These are phyloP conservation scores for Nasonovia ribisnigri DNA, from an alignment of 2,888 invertebrate genomes.

Conservation along the genomic window DNA sequence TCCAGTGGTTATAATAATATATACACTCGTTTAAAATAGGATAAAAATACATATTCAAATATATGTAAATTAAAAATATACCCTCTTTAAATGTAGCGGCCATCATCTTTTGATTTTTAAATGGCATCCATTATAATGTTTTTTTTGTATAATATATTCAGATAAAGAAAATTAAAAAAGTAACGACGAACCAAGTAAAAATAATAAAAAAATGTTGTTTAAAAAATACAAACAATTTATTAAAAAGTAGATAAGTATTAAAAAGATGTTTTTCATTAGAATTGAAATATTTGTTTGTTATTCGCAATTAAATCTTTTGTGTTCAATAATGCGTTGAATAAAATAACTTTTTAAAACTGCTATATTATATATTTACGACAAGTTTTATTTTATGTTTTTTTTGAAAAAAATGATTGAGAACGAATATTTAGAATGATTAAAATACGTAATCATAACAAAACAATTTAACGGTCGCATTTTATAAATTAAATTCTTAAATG, in stretches of 20 bases:
- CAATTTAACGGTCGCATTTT: neutral
- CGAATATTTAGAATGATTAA: neutral
- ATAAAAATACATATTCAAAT: neutral
- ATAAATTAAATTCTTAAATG: neutral
- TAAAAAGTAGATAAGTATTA: neutral
- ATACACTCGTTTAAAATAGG: neutral
- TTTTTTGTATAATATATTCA: neutral
- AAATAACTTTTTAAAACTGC: neutral
- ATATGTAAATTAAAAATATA: slow-evolving; percentile 21
- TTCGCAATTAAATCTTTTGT: neutral
- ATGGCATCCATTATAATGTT: neutral
- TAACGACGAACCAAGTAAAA: neutral
- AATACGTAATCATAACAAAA: neutral
- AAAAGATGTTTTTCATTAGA: neutral
- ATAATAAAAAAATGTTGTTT: neutral
- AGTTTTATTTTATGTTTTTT: neutral
- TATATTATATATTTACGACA: neutral
- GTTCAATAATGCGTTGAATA: neutral
- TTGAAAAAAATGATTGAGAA: neutral
- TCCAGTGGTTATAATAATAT: neutral
- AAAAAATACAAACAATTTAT: neutral
- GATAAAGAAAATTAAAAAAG: neutral
- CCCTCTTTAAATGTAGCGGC: neutral
- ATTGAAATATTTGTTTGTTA: neutral
- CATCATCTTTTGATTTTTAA: slow-evolving; percentile 30